Percentiles rank a stretch among this genome's conserved stretches.
Evolutionary conservation across 2,888 invertebrate genomes (phyloP).

Genomic region (Pandemis cinnamomeana): DNA sequence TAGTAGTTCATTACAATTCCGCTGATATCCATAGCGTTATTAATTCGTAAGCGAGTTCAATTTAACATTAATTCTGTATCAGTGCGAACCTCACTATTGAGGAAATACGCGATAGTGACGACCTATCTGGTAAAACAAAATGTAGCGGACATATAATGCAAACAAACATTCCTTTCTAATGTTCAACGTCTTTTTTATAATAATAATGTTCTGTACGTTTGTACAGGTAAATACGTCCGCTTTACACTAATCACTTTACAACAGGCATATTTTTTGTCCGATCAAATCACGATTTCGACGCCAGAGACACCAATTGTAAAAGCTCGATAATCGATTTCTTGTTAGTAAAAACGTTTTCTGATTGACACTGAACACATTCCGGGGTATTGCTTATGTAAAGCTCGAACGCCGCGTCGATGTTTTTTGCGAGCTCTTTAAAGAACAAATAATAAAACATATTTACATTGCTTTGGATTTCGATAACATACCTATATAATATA

Average conservation of each 20-base stretch:
- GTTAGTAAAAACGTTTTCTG: constrained; percentile 58
- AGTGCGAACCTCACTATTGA: background rate
- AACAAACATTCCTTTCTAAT: background rate
- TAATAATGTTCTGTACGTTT: constrained; percentile 1
- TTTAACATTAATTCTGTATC: background rate
- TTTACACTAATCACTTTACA: constrained; percentile 66
- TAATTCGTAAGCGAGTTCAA: background rate
- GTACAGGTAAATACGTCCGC: constrained; percentile 17
- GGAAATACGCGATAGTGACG: background rate
- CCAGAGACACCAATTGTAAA: constrained; percentile 58
- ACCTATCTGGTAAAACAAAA: background rate
- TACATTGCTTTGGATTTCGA: background rate
- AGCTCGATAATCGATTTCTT: constrained; percentile 69
- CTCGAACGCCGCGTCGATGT: background rate
- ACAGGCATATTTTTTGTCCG: constrained; percentile 68
- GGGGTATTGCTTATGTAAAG: constrained; percentile 6
- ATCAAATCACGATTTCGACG: constrained; percentile 56
- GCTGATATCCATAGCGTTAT: constrained; percentile 5
- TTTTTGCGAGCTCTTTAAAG: background rate
- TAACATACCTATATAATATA: background rate
- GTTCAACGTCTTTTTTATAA: constrained; percentile 2
- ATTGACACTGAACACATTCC: constrained; percentile 41
- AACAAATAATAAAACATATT: background rate
- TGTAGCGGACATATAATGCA: background rate
- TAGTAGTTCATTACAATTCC: constrained; percentile 54